Percentiles rank a stretch among this genome's conserved stretches.
Evolutionary conservation across 2,113 vertebrate species (phyloP).

Genomic region (Tenrec ecaudatus): DNA sequence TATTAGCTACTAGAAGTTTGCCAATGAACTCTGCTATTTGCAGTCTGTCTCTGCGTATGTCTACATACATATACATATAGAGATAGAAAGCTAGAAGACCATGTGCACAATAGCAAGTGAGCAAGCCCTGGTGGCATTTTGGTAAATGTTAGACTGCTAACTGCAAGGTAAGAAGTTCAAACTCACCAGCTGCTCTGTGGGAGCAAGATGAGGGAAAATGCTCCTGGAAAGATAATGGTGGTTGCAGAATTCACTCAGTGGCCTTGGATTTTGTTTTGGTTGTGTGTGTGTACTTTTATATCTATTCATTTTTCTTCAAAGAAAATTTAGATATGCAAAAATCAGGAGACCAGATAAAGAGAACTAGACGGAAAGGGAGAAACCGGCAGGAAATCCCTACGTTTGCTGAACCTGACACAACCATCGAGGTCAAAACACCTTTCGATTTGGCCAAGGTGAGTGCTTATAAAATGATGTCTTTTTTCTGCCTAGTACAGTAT

Average conservation of each 20-base stretch:
- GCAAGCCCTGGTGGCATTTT: too few relatives aligned
- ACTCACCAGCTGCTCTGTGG: too few relatives aligned
- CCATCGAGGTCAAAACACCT: constrained; percentile 94
- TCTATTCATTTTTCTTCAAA: constrained; percentile 72
- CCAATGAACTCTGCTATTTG: constrained; percentile 20
- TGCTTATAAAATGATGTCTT: neutral
- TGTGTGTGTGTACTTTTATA: neutral
- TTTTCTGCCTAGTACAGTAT: neutral
- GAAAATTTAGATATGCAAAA: constrained; percentile 85
- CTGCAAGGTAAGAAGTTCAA: too few relatives aligned
- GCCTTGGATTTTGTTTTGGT: neutral
- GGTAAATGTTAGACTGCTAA: too few relatives aligned
- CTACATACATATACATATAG: neutral
- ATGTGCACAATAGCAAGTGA: too few relatives aligned
- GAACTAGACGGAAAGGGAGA: constrained; percentile 94
- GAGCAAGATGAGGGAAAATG: too few relatives aligned
- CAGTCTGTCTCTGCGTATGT: neutral
- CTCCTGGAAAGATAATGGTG: too few relatives aligned
- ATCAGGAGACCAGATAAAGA: constrained; percentile 90
- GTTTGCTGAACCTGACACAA: constrained; percentile 83
- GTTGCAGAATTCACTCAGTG: too few relatives aligned
- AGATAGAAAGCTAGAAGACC: too few relatives aligned
- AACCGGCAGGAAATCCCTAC: constrained; percentile 92
- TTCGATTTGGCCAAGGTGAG: constrained; percentile 95
- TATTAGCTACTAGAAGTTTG: constrained; percentile 29